Evolutionary conservation across 2,888 invertebrate species (phyloP), one percentile per base, ranked within the genome.

Genomic region (Oscheius myriophilus): DNA sequence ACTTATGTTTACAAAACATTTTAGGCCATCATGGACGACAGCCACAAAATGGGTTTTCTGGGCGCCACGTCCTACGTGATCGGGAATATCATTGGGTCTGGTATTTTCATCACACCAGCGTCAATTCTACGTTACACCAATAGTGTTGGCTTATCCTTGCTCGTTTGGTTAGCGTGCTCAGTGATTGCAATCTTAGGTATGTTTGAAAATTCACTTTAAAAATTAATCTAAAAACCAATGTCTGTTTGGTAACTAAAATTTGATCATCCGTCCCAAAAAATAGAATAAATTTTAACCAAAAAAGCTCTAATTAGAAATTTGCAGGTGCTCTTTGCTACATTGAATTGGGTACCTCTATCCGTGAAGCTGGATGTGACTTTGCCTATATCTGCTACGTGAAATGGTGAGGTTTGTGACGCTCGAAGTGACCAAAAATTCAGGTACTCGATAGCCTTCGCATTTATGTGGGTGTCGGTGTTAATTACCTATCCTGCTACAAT

Each of bases 131-230:
- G 78, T 67, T 74, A 67, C 58, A 81, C 83, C 3, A 81, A 84
- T 54, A 95, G 95, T 79, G 95, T 96, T 0, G 96, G 96, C 82
- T 91, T 93, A 66, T 92, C 95, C 69, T 89, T 98, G 7, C 88
- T 97, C 49, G 94, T 98, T 14, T 97, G 97, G 97, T 90, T 93
- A 0, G 90, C 91, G 58, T 94, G 96, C 43, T 97, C 97, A 26
- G 87, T 96, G 18, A 85, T 85, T 62, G 85, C 85, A 21, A 80
- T 86, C 42, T 70, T 85, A 45, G 85, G 84, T 78, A 54, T 67
- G 69, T 69, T 18, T 2, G 7, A 21, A 26, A n/a, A n/a, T n/a
- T n/a, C n/a, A n/a, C n/a, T n/a, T n/a, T n/a, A n/a, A n/a, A n/a
- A n/a, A n/a, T n/a, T n/a, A n/a, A n/a, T n/a, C n/a, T n/a, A n/a